Evolutionary conservation across 2,888 invertebrate genomes (phyloP).

Genomic region (Aproaerema taeniolella): DNA sequence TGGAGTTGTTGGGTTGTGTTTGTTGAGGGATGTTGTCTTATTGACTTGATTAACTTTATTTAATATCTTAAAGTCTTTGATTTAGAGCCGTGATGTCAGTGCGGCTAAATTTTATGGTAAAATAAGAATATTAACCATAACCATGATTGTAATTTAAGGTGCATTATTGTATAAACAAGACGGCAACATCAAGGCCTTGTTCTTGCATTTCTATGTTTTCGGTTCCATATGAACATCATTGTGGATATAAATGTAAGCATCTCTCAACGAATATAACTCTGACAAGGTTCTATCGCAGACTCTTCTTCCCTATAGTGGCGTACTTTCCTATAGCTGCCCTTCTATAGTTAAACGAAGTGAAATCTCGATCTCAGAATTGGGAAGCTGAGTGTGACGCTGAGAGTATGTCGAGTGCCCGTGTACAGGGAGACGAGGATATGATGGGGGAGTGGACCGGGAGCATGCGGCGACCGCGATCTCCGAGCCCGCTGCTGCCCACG

Average conservation of each 20-base stretch:
- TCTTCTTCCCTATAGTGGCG: slow-evolving; percentile 31
- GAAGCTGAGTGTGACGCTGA: slow-evolving; percentile 75
- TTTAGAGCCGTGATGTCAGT: too few relatives aligned
- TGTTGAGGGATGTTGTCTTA: not conserved
- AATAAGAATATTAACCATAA: too few relatives aligned
- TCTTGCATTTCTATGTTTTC: too few relatives aligned
- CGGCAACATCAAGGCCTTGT: too few relatives aligned
- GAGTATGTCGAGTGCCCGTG: slow-evolving; percentile 77
- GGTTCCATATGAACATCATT: too few relatives aligned
- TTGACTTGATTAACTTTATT: not conserved
- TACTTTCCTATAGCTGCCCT: slow-evolving; percentile 39
- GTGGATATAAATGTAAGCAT: too few relatives aligned
- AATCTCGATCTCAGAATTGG: slow-evolving; percentile 75
- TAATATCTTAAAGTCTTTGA: too few relatives aligned
- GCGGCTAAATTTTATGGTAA: too few relatives aligned
- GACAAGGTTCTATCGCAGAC: slow-evolving; percentile 23
- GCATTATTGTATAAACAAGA: too few relatives aligned
- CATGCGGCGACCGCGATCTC: slow-evolving; percentile 60
- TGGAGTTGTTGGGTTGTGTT: slow-evolving; percentile 1
- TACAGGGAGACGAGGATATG: slow-evolving; percentile 80
- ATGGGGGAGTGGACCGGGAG: slow-evolving; percentile 75
- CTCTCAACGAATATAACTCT: too few relatives aligned
- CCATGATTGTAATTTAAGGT: too few relatives aligned
- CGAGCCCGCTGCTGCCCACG: slow-evolving; percentile 66
- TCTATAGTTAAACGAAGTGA: slow-evolving; percentile 61